phyloP scores from a whole-genome alignment of 2,888 invertebrate species.

The Rhorus exstirpatorius region DNA sequence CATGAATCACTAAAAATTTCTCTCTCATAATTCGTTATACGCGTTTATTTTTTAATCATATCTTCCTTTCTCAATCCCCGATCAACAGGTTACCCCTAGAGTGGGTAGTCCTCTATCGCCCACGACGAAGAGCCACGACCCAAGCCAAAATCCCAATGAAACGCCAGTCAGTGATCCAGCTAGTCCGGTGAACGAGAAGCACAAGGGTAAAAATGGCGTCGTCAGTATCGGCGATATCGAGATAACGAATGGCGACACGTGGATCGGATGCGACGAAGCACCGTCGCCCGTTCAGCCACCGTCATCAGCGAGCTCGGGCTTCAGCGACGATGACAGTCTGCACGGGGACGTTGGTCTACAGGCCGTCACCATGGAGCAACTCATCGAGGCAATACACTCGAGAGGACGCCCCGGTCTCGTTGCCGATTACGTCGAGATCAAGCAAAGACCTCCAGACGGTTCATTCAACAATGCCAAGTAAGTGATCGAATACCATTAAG shows the following conservation, averaged over 20 bases:
- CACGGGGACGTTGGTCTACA: constrained; percentile 89
- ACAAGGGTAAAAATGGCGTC: constrained; percentile 78
- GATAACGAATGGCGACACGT: constrained; percentile 86
- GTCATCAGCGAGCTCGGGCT: constrained; percentile 93
- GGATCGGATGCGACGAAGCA: constrained; percentile 86
- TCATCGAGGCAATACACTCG: constrained; percentile 92
- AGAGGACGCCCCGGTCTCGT: constrained; percentile 93
- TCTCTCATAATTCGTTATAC: too few relatives aligned
- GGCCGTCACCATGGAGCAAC: constrained; percentile 90
- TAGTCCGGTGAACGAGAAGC: constrained; percentile 84
- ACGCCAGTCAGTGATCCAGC: constrained; percentile 80
- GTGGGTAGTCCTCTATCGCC: constrained; percentile 83
- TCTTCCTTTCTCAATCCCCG: too few relatives aligned
- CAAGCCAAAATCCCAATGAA: constrained; percentile 77
- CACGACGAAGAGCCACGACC: constrained; percentile 75
- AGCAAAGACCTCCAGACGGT: constrained; percentile 93
- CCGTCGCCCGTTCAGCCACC: constrained; percentile 88
- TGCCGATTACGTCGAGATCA: constrained; percentile 95
- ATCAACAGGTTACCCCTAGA: constrained; percentile 81
- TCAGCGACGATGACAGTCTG: constrained; percentile 96
- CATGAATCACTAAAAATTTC: too few relatives aligned
- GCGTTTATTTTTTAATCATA: too few relatives aligned
- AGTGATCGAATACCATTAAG: constrained; percentile 80
- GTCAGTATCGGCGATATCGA: constrained; percentile 86
- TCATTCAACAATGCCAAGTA: constrained; percentile 96